A percentile compares a stretch with the other conserved stretches of the same genome.
phyloP scores from a whole-genome alignment of 2,888 invertebrate genomes.

The Parnassius orleans region DNA sequence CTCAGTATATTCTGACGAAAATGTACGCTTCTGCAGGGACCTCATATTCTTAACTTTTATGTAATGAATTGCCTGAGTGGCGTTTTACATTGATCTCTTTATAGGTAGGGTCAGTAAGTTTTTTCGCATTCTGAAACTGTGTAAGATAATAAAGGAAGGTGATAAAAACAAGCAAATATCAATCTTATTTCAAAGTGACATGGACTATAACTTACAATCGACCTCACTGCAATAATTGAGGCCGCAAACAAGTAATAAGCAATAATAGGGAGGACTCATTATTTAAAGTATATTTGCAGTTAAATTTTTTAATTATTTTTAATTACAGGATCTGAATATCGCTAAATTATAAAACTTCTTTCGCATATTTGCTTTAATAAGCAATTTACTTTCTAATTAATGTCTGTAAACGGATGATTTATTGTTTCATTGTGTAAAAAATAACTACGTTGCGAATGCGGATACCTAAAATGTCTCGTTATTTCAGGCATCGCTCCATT shows the following conservation, averaged over 20 bases:
- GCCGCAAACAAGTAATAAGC: not conserved
- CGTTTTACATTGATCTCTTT: constrained; percentile 13
- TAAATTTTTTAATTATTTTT: constrained; percentile 9
- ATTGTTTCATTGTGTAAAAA: not conserved
- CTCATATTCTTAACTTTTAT: constrained; percentile 4
- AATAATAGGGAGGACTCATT: constrained; percentile 1
- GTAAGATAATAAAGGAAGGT: constrained; percentile 1
- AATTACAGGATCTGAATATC: constrained; percentile 4
- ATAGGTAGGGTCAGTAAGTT: constrained; percentile 11
- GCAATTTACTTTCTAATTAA: constrained; percentile 15
- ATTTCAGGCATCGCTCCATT: too few relatives aligned
- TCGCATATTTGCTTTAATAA: constrained; percentile 1
- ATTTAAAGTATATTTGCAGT: constrained; percentile 2
- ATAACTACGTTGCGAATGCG: not conserved
- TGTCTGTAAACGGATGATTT: not conserved
- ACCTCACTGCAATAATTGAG: not conserved
- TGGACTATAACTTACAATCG: not conserved
- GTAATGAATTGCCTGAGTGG: constrained; percentile 8
- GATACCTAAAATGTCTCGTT: not conserved
- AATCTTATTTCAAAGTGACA: not conserved
- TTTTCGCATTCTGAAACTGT: not conserved
- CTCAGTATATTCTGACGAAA: constrained; percentile 9
- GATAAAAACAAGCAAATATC: not conserved
- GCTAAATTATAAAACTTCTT: constrained; percentile 8
- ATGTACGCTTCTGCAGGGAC: not conserved